These are phyloP conservation scores for Oncorhynchus masou DNA, from an alignment of 2,113 vertebrate genomes.

Conservation along the genomic window DNA sequence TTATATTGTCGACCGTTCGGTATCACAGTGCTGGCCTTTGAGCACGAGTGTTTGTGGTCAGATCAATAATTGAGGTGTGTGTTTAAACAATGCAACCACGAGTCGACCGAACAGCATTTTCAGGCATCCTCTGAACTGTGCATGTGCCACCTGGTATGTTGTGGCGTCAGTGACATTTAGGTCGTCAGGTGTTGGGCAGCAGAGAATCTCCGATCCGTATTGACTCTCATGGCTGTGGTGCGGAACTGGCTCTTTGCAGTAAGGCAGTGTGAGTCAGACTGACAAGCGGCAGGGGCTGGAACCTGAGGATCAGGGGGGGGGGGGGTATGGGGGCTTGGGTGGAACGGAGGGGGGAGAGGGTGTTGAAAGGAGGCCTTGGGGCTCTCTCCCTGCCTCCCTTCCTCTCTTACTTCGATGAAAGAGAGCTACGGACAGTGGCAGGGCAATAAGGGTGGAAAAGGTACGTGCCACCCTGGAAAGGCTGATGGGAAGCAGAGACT, in stretches of 20 bases:
- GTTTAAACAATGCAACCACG: not conserved
- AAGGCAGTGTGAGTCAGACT: no score
- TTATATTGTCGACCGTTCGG: not conserved
- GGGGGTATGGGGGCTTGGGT: not conserved
- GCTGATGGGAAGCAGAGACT: conserved; percentile 1
- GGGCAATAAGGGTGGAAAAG: not conserved
- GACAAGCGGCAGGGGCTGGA: not conserved
- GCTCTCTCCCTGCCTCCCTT: not conserved
- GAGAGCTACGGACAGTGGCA: conserved; percentile 10
- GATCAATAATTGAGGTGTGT: conserved; percentile 1
- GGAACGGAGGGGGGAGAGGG: not conserved
- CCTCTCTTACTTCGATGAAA: conserved; percentile 16
- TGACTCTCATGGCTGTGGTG: no score
- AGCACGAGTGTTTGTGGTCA: no score
- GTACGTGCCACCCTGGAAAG: conserved; percentile 19
- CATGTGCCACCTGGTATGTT: no score
- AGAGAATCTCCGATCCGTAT: no score
- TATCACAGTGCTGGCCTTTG: no score
- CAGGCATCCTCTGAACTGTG: no score
- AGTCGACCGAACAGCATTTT: no score
- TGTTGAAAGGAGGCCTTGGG: not conserved
- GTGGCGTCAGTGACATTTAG: no score
- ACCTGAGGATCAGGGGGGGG: not conserved
- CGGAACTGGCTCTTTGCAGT: not conserved
- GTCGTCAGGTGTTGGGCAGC: no score